Evolutionary conservation across 2,113 vertebrate species (phyloP).

Genomic region (Peromyscus polionotus): DNA sequence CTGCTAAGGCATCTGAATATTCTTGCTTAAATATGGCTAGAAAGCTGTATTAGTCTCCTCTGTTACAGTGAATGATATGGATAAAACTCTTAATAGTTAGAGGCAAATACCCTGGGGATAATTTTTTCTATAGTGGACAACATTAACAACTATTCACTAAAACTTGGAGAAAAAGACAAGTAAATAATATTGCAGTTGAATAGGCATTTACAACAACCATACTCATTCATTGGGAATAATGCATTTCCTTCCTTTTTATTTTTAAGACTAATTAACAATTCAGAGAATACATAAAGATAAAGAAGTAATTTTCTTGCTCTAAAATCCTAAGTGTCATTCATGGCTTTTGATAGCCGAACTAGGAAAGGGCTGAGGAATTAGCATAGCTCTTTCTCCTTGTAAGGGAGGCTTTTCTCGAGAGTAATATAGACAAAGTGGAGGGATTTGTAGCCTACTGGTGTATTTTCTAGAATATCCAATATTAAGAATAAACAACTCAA

Average conservation of each 20-base stretch:
- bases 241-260: conserved; percentile 52
- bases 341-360: conserved; percentile 33
- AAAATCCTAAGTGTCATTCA: conserved; percentile 50
- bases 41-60: conserved; percentile 84
- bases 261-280: conserved; percentile 74
- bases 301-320: conserved; percentile 73
- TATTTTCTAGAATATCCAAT: background rate
- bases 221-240: conserved; percentile 54
- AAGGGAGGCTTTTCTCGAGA: conserved; percentile 37
- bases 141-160: conserved; percentile 49
- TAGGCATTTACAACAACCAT: conserved; percentile 66
- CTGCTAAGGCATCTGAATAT: conserved; percentile 90
- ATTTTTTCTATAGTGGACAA: conserved; percentile 75
- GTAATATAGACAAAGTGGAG: background rate
- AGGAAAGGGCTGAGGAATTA: conserved; percentile 62
- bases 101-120: conserved; percentile 56
- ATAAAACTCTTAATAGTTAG: conserved; percentile 74
- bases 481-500: background rate
- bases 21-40: conserved; percentile 85
- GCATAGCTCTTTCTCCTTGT: conserved; percentile 24
- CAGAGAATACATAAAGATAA: conserved; percentile 67
- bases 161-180: background rate
- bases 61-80: conserved; percentile 74
- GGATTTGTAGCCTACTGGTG: background rate
- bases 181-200: conserved; percentile 62